Percentiles rank a stretch among this genome's conserved stretches.
These are phyloP conservation scores for Antrozous pallidus DNA, from an alignment of 2,797 vertebrate species.

Conservation along the genomic window DNA sequence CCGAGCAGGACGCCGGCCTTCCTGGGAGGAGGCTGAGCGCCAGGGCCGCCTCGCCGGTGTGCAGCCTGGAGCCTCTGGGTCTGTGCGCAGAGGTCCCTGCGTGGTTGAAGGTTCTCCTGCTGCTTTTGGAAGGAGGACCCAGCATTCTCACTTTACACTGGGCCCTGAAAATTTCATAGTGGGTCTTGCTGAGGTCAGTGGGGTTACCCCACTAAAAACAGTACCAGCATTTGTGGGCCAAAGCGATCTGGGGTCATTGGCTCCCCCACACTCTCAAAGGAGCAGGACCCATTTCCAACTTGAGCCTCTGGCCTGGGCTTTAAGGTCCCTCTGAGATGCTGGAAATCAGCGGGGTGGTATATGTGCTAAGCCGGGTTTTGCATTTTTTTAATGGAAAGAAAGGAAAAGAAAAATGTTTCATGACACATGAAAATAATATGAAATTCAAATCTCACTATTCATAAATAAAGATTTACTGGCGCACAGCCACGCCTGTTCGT, in stretches of 20 bases:
- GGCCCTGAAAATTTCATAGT: neutral
- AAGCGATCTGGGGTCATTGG: neutral
- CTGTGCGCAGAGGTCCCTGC: neutral
- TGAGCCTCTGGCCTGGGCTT: neutral
- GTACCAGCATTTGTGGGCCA: neutral
- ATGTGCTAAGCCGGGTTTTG: neutral
- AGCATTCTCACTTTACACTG: neutral
- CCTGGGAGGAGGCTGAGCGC: neutral
- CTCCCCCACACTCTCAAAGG: neutral
- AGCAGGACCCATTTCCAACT: neutral
- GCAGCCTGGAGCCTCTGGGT: accelerated
- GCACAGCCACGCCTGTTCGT: neutral
- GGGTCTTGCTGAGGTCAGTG: neutral
- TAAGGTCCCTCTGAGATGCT: neutral
- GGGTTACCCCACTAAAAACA: neutral
- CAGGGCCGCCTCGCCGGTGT: accelerated
- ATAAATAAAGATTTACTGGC: neutral
- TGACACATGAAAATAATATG: constrained; percentile 2
- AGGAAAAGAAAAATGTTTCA: neutral
- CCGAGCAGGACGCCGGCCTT: neutral
- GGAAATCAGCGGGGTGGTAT: neutral
- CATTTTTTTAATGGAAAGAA: neutral
- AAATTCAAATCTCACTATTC: neutral
- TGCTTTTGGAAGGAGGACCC: neutral
- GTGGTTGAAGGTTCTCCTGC: neutral